Evolutionary conservation across 2,888 invertebrate species (phyloP), one percentile per base, ranked within the genome.

Genomic region (Trimorus sp.): DNA sequence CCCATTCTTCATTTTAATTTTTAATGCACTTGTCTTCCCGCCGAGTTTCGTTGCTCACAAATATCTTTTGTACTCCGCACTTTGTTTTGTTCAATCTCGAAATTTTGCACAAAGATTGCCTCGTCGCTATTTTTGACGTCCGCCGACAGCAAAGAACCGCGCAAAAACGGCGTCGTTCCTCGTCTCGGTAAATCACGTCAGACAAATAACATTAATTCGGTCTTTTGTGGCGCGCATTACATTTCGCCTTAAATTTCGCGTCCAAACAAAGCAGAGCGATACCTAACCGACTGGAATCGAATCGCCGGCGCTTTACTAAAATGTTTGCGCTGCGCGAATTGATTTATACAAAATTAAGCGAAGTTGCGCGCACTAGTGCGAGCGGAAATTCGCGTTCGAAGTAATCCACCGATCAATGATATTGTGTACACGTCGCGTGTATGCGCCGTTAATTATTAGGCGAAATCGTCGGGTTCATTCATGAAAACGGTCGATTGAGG

Each of bases 381-480:
- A 5, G 6, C 6, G 14, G 9, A 38, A 16, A 59, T 16, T 54
- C 38, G 37, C 12, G 53, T 48, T 15, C n/a, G 42, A 53, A 71
- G 40, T 49, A 74, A 59, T 59, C 26, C 7, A 40, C 26, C 12
- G 51, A 38, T 59, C 51, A 56, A 56, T 60, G n/a, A 42, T 51
- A 59, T 66, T 51, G 42, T 66, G 53, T 53, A 66, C 48, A 66
- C 42, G 66, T 75, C 53, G 42, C 37, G 45, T 71, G 60, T 71
- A 62, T 49, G 75, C 60, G 51, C 26, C 26, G 54, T 77, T 77
- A 70, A 77, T 70, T 77, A 77, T 77, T 76, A 15, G 40, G 37
- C 48, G 58, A 45, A 76, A 76, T 69, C 49, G 49, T 69, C n/a
- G 40, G 40, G 48, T 53, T 70, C 63, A 65, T 70, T 70, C 63